phyloP scores from a whole-genome alignment of 2,888 invertebrate species.

The Chymomyza caudatula region DNA sequence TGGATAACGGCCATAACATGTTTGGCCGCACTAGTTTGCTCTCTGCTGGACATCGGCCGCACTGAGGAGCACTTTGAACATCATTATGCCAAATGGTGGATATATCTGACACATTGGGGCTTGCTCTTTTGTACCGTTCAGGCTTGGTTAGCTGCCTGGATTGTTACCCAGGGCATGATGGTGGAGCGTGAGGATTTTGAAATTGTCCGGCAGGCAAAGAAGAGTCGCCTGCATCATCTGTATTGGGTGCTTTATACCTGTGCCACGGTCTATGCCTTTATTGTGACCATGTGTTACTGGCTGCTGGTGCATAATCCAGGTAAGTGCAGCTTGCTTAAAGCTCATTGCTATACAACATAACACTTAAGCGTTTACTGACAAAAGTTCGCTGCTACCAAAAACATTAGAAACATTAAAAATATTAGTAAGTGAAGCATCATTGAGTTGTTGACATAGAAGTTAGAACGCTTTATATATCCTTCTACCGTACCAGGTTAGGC shows the following conservation, averaged over 20 bases:
- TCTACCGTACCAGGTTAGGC: no score
- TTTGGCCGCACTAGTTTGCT: conserved; percentile 78
- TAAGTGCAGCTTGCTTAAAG: conserved; percentile 67
- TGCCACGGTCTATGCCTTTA: conserved; percentile 78
- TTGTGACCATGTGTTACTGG: conserved; percentile 78
- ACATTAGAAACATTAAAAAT: no score
- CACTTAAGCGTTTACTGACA: no score
- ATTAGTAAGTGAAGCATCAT: no score
- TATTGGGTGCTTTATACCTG: conserved; percentile 78
- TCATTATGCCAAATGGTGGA: conserved; percentile 79
- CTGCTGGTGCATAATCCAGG: conserved; percentile 84
- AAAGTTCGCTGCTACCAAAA: no score
- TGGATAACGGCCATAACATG: conserved; percentile 78
- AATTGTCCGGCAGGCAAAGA: conserved; percentile 77
- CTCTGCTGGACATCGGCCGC: conserved; percentile 77
- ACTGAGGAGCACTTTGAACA: conserved; percentile 78
- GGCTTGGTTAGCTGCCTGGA: conserved; percentile 78
- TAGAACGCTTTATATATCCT: no score
- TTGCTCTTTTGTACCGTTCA: conserved; percentile 77
- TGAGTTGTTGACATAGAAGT: no score
- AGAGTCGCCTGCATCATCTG: conserved; percentile 76
- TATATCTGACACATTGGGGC: conserved; percentile 78
- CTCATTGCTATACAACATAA: no score
- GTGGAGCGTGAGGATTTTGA: conserved; percentile 79
- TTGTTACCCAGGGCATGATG: conserved; percentile 79